Evolutionary conservation across 2,113 vertebrate species (phyloP).

Genomic region (Drymodes brunneopygia): DNA sequence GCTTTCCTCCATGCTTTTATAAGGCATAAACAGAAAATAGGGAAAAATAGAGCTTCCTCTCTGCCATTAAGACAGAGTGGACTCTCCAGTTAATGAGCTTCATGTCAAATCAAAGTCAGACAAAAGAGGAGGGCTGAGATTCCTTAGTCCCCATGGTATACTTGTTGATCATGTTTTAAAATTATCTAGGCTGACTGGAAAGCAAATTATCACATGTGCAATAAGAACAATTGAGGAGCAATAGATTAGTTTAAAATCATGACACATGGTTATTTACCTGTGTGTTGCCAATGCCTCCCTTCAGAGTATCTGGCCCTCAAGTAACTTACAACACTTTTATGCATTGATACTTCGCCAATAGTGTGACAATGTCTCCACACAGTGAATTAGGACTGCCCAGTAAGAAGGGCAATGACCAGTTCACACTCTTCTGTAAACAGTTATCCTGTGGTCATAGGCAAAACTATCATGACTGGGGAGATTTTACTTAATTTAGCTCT

Average conservation of each 20-base stretch:
- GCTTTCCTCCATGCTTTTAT: not conserved
- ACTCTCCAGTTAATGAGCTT: not conserved
- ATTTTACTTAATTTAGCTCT: not conserved
- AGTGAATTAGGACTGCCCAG: not conserved
- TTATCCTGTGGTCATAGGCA: not conserved
- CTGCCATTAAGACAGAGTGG: not conserved
- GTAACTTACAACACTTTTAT: not conserved
- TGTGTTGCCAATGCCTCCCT: not conserved
- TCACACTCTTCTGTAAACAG: not conserved
- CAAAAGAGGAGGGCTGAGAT: not conserved
- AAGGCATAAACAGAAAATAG: not conserved
- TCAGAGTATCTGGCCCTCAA: not conserved
- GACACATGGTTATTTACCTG: not conserved
- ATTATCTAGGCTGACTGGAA: not conserved
- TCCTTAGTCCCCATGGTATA: not conserved
- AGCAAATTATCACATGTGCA: not conserved
- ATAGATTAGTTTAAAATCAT: not conserved
- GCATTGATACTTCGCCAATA: not conserved
- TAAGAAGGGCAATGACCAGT: not conserved
- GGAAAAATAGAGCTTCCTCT: not conserved
- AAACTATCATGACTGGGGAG: accelerated
- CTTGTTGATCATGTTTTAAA: not conserved
- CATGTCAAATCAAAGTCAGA: not conserved
- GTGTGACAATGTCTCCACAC: not conserved
- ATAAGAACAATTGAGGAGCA: not conserved